Percentiles rank a stretch among this genome's conserved stretches.
phyloP scores from a whole-genome alignment of 2,888 invertebrate genomes.

The Agrotis ipsilon region DNA sequence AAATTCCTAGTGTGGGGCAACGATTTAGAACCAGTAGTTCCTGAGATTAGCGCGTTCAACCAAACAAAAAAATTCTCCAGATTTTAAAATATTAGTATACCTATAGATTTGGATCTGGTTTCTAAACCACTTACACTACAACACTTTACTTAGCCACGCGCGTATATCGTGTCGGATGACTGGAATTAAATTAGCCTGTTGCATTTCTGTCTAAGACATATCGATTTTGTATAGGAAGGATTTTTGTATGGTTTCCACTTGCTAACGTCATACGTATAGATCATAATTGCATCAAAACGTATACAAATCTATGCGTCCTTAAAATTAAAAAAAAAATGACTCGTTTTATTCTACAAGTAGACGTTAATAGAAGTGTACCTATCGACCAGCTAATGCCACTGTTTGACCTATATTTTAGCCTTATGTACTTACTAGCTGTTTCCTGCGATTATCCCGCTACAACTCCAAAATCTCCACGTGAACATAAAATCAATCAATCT shows the following conservation, averaged over 20 bases:
- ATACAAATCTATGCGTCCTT: not conserved
- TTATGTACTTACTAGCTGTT: too few species aligned
- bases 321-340: too few species aligned
- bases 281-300: not conserved
- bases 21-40: too few species aligned
- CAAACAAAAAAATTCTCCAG: too few species aligned
- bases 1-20: too few species aligned
- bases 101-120: not conserved
- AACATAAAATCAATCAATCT: too few species aligned
- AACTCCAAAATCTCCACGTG: too few species aligned
- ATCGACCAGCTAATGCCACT: not conserved
- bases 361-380: not conserved
- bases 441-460: too few species aligned
- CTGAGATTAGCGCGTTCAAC: too few species aligned
- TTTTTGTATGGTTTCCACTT: conserved; percentile 6
- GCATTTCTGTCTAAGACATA: conserved; percentile 4
- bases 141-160: conserved; percentile 31
- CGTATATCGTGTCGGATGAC: conserved; percentile 11
- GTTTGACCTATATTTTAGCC: not conserved
- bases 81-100: too few species aligned
- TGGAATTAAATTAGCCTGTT: conserved; percentile 18
- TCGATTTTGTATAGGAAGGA: conserved; percentile 9
- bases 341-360: too few species aligned
- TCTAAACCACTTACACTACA: not conserved
- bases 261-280: not conserved